Base-by-base conservation (phyloP, 2,113 vertebrate genomes). In the Ochotona princeps region DNA sequence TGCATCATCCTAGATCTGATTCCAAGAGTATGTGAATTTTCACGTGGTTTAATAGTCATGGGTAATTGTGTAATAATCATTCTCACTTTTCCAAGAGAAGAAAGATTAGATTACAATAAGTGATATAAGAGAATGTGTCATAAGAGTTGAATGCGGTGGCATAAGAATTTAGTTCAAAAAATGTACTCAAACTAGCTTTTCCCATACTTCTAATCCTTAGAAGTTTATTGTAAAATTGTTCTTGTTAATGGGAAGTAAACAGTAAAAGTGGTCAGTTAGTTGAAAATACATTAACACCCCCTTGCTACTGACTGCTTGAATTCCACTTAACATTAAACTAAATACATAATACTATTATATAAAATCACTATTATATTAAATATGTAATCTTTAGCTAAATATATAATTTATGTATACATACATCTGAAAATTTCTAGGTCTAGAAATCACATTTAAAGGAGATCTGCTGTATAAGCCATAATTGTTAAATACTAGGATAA, bases 31-130 rank as follows among this genome's bases (percentile, higher is more conserved):
- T 17, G 35, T 85, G 0, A 38, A 38, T 83, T 94, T 96, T 65
- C 63, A 54, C 10, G 82, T 0, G 0, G 70, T 91, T 96, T 88
- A 72, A 61, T 86, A 79, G 66, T 89, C 74, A 96, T 51, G 65
- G 12, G 92, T 67, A 95, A 93, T 92, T 73, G 76, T 26, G 30
- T 17, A 65, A 82, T 96, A 95, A 92, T 84, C 73, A 87, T 23
- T 76, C 47, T 89, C 89, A 83, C 0, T 7, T 95, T 90, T 90
- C 57, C 66, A 96, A 83, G 35, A 54, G 3, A 0, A 0, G 4
- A 18, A 74, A 95, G 75, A 92, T 83, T 0, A 83, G 54, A 92
- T 96, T 89, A 25, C n/a, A 93, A 47, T 3, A 18, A 83, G 57
- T 90, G 32, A 23, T 32, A 47, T 6, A 60, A 60, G 28, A 72